Evolutionary conservation across 2,797 vertebrate genomes (phyloP).

Genomic region (Ctenosaura bakeri): DNA sequence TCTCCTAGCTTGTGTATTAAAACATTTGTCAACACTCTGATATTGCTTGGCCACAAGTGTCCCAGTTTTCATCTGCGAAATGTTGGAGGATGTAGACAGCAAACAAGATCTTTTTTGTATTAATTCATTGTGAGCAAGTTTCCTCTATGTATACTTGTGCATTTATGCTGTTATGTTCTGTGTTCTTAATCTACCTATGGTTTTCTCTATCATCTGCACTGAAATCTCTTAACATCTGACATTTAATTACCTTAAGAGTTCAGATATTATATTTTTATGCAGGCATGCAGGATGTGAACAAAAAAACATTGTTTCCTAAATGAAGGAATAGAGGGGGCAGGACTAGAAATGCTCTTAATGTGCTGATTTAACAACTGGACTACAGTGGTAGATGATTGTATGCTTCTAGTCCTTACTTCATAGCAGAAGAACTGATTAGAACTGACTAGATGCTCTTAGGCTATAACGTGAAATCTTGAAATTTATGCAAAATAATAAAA

Average conservation of each 20-base stretch:
- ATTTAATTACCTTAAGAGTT: background rate
- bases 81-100: background rate
- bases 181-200: background rate
- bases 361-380: background rate
- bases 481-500: background rate
- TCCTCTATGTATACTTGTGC: background rate
- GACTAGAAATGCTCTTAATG: background rate
- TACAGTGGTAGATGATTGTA: background rate
- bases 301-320: too few species aligned
- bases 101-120: background rate
- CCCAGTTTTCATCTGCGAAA: too few species aligned
- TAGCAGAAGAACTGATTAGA: background rate
- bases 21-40: too few species aligned
- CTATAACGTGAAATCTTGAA: background rate
- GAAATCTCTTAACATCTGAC: background rate
- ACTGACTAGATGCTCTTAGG: background rate
- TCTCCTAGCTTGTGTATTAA: too few species aligned
- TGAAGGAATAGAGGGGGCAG: too few species aligned
- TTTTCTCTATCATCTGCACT: background rate
- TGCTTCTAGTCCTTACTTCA: too few species aligned
- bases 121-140: background rate
- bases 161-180: background rate
- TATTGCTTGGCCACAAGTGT: too few species aligned
- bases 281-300: background rate
- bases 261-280: background rate